Evolutionary conservation across 2,888 invertebrate species (phyloP).

Genomic region (Xestia rhomboidea): DNA sequence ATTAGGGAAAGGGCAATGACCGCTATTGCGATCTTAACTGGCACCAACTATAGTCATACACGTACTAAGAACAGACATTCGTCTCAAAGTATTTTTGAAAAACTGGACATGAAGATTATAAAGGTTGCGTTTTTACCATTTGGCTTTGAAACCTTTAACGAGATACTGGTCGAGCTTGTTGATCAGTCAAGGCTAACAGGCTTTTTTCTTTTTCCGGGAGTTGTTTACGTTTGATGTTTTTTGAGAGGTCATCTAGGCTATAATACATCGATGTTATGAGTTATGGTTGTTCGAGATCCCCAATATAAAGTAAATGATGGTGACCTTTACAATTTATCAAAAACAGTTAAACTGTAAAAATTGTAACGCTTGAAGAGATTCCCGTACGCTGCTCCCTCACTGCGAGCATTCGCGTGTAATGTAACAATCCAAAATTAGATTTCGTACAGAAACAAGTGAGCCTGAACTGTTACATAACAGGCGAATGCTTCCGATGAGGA

Average conservation of each 20-base stretch:
- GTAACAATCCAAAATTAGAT: not conserved
- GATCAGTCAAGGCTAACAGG: conserved; percentile 2
- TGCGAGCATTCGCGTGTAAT: not conserved
- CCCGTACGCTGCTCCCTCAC: not conserved
- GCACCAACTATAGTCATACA: too few species aligned
- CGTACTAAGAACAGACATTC: not conserved
- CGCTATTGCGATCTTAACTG: too few species aligned
- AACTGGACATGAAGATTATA: not conserved
- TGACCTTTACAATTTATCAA: not conserved
- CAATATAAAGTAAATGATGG: not conserved
- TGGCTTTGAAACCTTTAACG: conserved; percentile 4
- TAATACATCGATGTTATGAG: not conserved
- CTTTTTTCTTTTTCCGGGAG: conserved; percentile 9
- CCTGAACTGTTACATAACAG: not conserved
- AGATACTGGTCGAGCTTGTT: conserved; percentile 9
- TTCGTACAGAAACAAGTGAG: not conserved
- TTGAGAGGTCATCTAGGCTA: not conserved
- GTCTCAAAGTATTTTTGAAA: not conserved
- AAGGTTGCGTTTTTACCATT: not conserved
- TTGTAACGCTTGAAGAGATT: not conserved
- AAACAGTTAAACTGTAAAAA: not conserved
- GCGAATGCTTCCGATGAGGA: not conserved
- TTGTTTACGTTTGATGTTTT: not conserved
- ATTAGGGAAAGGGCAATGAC: too few species aligned
- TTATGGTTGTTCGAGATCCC: not conserved